Base-by-base conservation (phyloP, 1,140 invertebrate genomes). In the Dreissena polymorpha region DNA sequence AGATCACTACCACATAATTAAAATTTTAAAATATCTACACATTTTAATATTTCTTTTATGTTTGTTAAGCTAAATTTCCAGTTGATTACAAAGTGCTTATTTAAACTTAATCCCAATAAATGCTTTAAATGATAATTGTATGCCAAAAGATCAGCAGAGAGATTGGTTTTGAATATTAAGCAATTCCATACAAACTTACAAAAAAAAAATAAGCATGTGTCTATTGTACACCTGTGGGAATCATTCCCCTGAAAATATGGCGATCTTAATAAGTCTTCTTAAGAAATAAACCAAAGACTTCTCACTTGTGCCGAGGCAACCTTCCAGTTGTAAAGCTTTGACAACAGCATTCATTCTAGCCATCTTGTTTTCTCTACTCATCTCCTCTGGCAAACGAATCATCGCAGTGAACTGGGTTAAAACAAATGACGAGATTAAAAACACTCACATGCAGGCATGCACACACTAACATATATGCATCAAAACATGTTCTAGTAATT, bases 331-430 rank as follows among this genome's bases (percentile, higher is more conserved):
- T 84, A 97, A 93, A 63, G 96, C 94, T 89, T 96, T 95, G 84
- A 97, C 95, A 83, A 97, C 96, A 90, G 96, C 95, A 90, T 97
- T 96, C 73, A 97, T 96, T 90, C 96, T 95, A 86, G 95, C 94
- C 94, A 96, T 95, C 92, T 97, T 97, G 90, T 97, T 95, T 70
- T 94, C 93, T 86, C 95, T 93, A 68, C 95, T 94, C 94, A 97
- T 95, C 49, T 94, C 95, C 89, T 97, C 96, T 65, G 96, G 96
- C 91, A 97, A 93, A 85, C 96, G 93, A 67, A 96, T 92, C 83
- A 95, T 91, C 3, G 96, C 96, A 29, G 95, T 95, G 89, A 96
- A 96, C 95, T 95, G 89, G 10, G 87, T 93, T 88, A 85, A 78
- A 51, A 60, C 12, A 23, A 23, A 53, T 53, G 51, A 29, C 18